Conservation (phyloP, 2,113 vertebrate species). For the Tor tambroides region DNA sequence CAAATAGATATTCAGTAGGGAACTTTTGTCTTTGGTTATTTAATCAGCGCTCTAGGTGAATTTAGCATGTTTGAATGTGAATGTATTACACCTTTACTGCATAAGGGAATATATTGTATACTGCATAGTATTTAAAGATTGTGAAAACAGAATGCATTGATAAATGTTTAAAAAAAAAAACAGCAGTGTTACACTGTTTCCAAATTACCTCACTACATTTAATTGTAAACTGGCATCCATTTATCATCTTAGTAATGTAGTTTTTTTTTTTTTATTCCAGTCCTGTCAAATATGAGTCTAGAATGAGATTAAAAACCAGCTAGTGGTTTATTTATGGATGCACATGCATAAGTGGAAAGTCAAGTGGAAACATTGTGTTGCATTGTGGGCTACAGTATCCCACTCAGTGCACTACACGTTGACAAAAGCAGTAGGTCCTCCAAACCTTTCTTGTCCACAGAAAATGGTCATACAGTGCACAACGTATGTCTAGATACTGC, state of each 20-base stretch:
- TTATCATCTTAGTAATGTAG: neutral
- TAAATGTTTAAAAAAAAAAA: neutral
- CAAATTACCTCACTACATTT: neutral
- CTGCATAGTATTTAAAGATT: neutral
- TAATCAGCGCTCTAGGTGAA: neutral
- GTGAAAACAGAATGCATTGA: neutral
- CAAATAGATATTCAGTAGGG: conserved; percentile 11
- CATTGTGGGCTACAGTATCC: conserved; percentile 6
- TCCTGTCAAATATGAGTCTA: neutral
- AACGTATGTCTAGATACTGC: neutral
- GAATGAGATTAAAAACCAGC: neutral
- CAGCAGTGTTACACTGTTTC: neutral
- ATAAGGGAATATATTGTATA: neutral
- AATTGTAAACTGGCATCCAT: neutral
- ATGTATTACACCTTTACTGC: neutral
- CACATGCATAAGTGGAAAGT: neutral
- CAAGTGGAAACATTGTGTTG: neutral
- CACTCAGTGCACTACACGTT: neutral
- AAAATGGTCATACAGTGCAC: neutral
- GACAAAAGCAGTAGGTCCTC: neutral
- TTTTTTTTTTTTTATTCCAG: neutral
- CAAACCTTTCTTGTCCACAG: neutral
- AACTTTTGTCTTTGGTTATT: conserved; percentile 11
- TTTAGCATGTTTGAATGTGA: neutral
- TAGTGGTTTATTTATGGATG: neutral